Conservation (phyloP, 2,113 vertebrate species). For the Ceuthmochares aereus region DNA sequence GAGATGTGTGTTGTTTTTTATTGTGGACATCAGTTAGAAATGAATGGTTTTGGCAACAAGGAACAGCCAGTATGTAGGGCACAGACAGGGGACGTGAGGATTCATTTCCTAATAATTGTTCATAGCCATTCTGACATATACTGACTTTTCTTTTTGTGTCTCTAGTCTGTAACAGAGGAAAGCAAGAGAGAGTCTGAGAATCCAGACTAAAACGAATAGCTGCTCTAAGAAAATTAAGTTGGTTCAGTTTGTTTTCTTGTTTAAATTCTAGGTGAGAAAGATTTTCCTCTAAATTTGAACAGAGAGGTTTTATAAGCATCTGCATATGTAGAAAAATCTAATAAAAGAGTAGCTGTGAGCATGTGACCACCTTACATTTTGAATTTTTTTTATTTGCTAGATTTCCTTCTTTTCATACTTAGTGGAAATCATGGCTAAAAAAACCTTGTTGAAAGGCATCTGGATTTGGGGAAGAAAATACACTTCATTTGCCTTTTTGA, state of each 20-base stretch:
- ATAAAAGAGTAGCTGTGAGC: background rate
- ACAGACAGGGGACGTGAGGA: background rate
- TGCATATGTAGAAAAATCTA: background rate
- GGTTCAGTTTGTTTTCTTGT: background rate
- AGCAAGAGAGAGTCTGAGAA: background rate
- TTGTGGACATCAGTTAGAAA: background rate
- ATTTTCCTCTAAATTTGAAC: background rate
- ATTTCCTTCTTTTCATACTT: background rate
- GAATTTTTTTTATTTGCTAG: background rate
- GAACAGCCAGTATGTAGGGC: background rate
- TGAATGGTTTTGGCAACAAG: background rate
- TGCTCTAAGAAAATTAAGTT: background rate
- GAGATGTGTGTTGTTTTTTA: background rate
- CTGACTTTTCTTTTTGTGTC: background rate
- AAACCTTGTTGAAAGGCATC: background rate
- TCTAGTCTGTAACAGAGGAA: background rate
- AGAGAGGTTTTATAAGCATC: background rate
- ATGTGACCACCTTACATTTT: background rate
- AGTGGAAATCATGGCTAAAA: background rate
- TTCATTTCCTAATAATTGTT: background rate
- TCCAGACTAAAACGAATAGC: background rate
- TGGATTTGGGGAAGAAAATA: background rate
- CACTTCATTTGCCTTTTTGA: accelerated
- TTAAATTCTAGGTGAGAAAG: background rate
- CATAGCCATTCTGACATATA: background rate